These are phyloP conservation scores for Pseudolaguvia tuberculata DNA, from an alignment of 2,113 vertebrate genomes.

Conservation along the genomic window DNA sequence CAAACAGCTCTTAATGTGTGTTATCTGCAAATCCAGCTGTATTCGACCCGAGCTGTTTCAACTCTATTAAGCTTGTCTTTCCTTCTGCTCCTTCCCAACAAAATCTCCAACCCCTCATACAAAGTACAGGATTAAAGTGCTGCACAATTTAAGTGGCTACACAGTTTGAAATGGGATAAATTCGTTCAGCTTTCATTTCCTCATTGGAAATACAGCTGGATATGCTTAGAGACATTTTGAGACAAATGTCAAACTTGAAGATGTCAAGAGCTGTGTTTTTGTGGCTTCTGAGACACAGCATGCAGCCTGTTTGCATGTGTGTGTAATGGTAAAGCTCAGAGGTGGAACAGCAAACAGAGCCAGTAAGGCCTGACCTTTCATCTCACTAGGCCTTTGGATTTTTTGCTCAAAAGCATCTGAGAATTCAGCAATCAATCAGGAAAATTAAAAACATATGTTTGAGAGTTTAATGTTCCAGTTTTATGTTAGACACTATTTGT, in stretches of 20 bases:
- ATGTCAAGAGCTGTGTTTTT: conserved; percentile 8
- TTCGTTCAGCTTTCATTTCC: background rate
- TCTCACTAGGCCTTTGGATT: background rate
- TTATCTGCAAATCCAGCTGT: conserved; percentile 42
- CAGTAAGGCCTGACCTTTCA: background rate
- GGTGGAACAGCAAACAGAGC: background rate
- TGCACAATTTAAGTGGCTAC: background rate
- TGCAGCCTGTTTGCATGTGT: conserved; percentile 17
- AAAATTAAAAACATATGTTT: conserved; percentile 8
- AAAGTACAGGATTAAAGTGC: background rate
- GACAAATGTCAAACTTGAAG: conserved; percentile 22
- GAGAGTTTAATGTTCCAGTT: background rate
- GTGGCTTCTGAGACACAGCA: conserved; percentile 16
- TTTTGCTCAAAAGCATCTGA: background rate
- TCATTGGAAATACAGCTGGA: conserved; percentile 1
- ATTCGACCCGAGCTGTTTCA: conserved; percentile 21
- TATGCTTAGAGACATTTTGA: conserved; percentile 9
- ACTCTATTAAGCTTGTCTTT: conserved; percentile 14
- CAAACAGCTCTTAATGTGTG: conserved; percentile 19
- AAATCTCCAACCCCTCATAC: background rate
- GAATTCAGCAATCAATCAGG: background rate
- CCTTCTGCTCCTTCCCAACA: background rate
- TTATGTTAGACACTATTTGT: background rate
- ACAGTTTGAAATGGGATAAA: conserved; percentile 11
- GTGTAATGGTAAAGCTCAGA: background rate